A percentile compares a stretch with the other conserved stretches of the same genome.
These are phyloP conservation scores for Lanistes nyassanus DNA, from an alignment of 1,140 invertebrate species.

Conservation along the genomic window DNA sequence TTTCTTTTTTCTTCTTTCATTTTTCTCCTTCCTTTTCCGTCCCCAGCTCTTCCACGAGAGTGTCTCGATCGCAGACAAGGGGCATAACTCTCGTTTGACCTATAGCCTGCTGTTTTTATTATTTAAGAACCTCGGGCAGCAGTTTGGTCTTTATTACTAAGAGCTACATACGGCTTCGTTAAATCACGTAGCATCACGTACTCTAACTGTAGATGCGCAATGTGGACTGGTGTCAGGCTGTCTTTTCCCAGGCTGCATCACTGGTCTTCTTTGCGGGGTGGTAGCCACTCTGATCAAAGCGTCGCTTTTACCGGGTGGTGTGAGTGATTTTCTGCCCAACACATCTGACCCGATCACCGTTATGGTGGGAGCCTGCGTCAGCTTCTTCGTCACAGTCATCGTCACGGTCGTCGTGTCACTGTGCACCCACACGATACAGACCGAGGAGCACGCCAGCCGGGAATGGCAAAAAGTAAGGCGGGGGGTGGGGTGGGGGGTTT, in stretches of 20 bases:
- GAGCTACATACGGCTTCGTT: too few relatives aligned
- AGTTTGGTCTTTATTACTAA: too few relatives aligned
- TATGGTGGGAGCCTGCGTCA: conserved; percentile 40
- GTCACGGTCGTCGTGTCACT: conserved; percentile 38
- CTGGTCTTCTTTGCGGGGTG: conserved; percentile 38
- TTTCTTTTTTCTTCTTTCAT: too few relatives aligned
- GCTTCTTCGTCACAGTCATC: conserved; percentile 39
- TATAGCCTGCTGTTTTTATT: too few relatives aligned
- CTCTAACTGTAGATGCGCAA: too few relatives aligned
- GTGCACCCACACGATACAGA: conserved; percentile 41
- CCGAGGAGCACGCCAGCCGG: background rate
- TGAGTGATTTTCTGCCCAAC: conserved; percentile 43
- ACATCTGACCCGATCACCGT: conserved; percentile 47
- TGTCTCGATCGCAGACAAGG: too few relatives aligned
- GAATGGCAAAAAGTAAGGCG: conserved; percentile 19
- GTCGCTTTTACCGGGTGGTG: conserved; percentile 43
- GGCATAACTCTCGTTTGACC: too few relatives aligned
- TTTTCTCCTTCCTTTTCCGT: too few relatives aligned
- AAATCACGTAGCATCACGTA: too few relatives aligned
- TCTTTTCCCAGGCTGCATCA: conserved; percentile 43
- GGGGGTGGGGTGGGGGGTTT: background rate
- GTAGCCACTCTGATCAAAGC: conserved; percentile 35
- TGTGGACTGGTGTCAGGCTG: too few relatives aligned
- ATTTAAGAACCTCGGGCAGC: too few relatives aligned
- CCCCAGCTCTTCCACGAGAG: too few relatives aligned